A percentile compares a stretch with the other conserved stretches of the same genome.
Evolutionary conservation across 2,888 invertebrate species (phyloP).

Genomic region (Euproctis similis): DNA sequence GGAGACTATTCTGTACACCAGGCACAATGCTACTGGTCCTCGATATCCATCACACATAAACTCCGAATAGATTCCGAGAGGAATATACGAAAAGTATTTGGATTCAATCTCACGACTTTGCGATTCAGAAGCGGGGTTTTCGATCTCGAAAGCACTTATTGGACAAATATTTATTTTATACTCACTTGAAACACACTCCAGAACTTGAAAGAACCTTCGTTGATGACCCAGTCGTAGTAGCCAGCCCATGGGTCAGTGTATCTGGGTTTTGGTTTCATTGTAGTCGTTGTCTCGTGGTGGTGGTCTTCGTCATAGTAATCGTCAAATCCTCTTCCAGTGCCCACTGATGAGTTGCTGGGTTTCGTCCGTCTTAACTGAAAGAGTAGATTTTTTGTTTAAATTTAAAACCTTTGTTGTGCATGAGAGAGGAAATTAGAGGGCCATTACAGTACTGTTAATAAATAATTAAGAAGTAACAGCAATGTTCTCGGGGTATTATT

Average conservation of each 20-base stretch:
- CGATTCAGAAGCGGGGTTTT: too few relatives aligned
- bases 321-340: slow-evolving; percentile 54
- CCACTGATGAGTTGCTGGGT: slow-evolving; percentile 28
- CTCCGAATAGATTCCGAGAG: too few relatives aligned
- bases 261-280: slow-evolving; percentile 70
- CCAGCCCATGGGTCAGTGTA: slow-evolving; percentile 85
- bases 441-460: too few relatives aligned
- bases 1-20: too few relatives aligned
- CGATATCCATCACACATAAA: too few relatives aligned
- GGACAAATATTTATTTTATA: slow-evolving; percentile 3
- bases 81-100: background rate
- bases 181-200: slow-evolving; percentile 90
- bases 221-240: slow-evolving; percentile 91
- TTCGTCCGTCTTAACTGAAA: slow-evolving; percentile 34
- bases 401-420: too few relatives aligned
- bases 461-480: too few relatives aligned
- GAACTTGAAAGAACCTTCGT: slow-evolving; percentile 91
- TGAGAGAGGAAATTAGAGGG: too few relatives aligned
- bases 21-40: too few relatives aligned
- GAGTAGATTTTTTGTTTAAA: too few relatives aligned
- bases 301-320: slow-evolving; percentile 68
- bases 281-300: slow-evolving; percentile 52
- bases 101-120: too few relatives aligned
- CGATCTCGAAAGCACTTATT: background rate
- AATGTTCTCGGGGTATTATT: too few relatives aligned